Conservation (phyloP, 2,797 vertebrate species). For the Cossypha niveicapilla region DNA sequence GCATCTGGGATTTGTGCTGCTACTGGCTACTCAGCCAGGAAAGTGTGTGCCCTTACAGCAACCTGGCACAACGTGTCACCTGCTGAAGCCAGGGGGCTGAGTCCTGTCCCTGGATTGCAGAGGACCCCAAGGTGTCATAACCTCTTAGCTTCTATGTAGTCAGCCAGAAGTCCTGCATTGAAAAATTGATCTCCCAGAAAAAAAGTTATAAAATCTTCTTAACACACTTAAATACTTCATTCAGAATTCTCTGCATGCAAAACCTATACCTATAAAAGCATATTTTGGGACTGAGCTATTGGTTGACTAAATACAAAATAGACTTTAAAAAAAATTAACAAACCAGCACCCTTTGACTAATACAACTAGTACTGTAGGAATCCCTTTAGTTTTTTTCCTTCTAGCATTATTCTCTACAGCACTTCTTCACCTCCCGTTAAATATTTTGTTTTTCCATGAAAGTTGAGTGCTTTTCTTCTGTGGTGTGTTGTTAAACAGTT, state of each 20-base stretch:
- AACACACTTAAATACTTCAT: neutral
- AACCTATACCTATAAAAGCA: neutral
- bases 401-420: neutral
- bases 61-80: fast-evolving
- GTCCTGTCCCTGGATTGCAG: neutral
- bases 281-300: neutral
- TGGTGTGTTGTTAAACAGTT: neutral
- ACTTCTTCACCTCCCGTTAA: neutral
- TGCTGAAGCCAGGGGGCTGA: neutral
- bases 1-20: neutral
- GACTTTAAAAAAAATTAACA: neutral
- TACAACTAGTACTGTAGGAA: neutral
- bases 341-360: neutral
- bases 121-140: neutral
- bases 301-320: neutral
- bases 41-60: neutral
- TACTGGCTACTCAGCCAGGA: neutral
- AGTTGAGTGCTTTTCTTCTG: neutral
- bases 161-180: neutral
- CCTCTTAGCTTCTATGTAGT: neutral
- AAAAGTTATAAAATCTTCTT: neutral
- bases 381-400: neutral
- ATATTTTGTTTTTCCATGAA: neutral
- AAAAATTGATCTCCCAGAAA: neutral
- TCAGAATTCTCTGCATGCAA: neutral